These are phyloP conservation scores for Pseudorasbora parva DNA, from an alignment of 2,113 vertebrate species.

Conservation along the genomic window DNA sequence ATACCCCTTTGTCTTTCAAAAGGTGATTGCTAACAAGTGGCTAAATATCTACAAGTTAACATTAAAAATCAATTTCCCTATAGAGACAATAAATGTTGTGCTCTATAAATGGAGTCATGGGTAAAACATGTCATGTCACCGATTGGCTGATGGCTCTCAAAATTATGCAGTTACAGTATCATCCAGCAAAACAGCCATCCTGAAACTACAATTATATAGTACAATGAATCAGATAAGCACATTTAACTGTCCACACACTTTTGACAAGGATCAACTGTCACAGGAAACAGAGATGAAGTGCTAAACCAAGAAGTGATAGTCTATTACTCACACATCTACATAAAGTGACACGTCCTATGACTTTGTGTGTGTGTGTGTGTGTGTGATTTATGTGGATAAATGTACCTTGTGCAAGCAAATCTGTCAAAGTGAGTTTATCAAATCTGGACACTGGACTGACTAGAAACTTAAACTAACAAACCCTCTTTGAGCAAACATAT, in stretches of 20 bases:
- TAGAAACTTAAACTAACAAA: slow-evolving; percentile 46
- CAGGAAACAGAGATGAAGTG: not conserved
- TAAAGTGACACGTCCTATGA: not conserved
- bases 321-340: slow-evolving; percentile 4
- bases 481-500: slow-evolving; percentile 30
- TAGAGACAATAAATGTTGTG: too few species aligned
- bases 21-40: too few species aligned
- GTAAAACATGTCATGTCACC: not conserved
- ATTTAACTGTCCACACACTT: not conserved
- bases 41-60: too few species aligned
- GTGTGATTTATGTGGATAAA: not conserved
- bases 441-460: slow-evolving; percentile 7
- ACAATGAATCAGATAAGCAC: not conserved
- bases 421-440: not conserved
- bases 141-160: not conserved
- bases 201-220: not conserved
- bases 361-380: not conserved
- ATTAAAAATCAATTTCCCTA: too few species aligned
- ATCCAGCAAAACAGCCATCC: not conserved
- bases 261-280: not conserved
- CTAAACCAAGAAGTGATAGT: not conserved
- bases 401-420: slow-evolving; percentile 4
- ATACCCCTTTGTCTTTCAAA: too few species aligned
- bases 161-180: not conserved
- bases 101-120: not conserved